Conservation (phyloP, 2,113 vertebrate species). For the Platichthys flesus region DNA sequence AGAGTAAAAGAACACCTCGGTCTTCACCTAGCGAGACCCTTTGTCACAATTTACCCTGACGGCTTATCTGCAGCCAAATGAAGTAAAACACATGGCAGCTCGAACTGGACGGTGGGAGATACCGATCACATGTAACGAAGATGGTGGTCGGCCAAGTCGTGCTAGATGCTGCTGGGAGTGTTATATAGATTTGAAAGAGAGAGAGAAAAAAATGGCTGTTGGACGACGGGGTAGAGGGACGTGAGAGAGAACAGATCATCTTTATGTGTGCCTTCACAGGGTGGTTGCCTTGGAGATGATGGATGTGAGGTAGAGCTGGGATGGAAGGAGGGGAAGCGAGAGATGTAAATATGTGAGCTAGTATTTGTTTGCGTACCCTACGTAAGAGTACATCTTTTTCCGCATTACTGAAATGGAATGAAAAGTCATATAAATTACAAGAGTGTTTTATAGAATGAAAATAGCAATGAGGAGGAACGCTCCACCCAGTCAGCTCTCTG, state of each 20-base stretch:
- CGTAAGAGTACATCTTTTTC: background rate
- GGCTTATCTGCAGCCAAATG: constrained; percentile 30
- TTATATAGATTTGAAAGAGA: constrained; percentile 29
- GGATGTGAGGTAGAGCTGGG: constrained; percentile 54
- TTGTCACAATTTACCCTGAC: constrained; percentile 36
- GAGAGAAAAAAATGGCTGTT: background rate
- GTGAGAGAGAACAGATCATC: constrained; percentile 50
- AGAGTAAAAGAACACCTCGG: constrained; percentile 15
- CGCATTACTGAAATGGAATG: background rate
- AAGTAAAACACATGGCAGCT: constrained; percentile 36
- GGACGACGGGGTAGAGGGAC: constrained; percentile 12
- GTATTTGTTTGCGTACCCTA: background rate
- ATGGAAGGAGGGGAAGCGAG: constrained; percentile 27
- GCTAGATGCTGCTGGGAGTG: constrained; percentile 47
- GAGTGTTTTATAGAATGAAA: background rate
- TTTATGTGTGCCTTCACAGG: constrained; percentile 43
- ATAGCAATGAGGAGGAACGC: background rate
- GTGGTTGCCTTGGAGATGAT: constrained; percentile 66
- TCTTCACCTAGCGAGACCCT: background rate
- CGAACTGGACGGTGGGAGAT: constrained; percentile 5
- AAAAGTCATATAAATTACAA: constrained; percentile 5
- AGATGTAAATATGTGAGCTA: constrained; percentile 22
- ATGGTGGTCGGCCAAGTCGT: constrained; percentile 22
- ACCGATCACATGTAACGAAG: constrained; percentile 31
- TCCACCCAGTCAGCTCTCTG: background rate